Conservation (phyloP, 2,888 invertebrate genomes). For the Adela reaumurella region DNA sequence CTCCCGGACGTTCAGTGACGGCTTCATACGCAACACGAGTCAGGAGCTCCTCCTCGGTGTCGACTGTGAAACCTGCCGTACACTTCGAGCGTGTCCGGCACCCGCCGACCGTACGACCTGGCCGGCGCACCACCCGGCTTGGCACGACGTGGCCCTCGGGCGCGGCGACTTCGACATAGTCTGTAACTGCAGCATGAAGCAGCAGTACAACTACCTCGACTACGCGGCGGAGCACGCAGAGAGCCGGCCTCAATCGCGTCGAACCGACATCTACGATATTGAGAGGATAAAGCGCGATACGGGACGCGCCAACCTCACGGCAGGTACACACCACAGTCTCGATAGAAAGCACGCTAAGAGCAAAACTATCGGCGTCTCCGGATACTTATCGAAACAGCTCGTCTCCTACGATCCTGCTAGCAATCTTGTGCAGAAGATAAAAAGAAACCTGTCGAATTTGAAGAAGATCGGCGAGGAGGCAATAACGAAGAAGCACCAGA, state of each 20-base stretch:
- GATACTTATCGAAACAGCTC: slow-evolving; percentile 48
- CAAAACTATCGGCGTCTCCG: slow-evolving; percentile 45
- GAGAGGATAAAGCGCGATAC: slow-evolving; percentile 43
- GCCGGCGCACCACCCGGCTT: slow-evolving; percentile 17
- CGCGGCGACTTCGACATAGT: slow-evolving; percentile 44
- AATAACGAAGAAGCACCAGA: slow-evolving; percentile 45
- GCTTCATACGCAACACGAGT: slow-evolving; percentile 48
- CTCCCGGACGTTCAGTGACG: slow-evolving; percentile 49
- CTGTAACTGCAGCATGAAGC: slow-evolving; percentile 46
- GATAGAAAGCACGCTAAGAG: slow-evolving; percentile 47
- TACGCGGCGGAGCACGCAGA: slow-evolving; percentile 27
- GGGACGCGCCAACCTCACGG: slow-evolving; percentile 28
- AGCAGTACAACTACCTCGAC: slow-evolving; percentile 31
- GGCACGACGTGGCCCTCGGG: slow-evolving; percentile 35
- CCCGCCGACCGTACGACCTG: slow-evolving; percentile 18
- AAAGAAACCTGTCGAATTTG: slow-evolving; percentile 47
- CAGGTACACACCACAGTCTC: slow-evolving; percentile 43
- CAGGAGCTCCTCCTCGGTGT: slow-evolving; percentile 49
- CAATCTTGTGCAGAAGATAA: slow-evolving; percentile 48
- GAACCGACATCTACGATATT: slow-evolving; percentile 43
- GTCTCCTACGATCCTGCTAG: slow-evolving; percentile 48
- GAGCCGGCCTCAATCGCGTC: slow-evolving; percentile 34
- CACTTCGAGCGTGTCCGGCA: slow-evolving; percentile 26
- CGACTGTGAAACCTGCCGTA: slow-evolving; percentile 49
- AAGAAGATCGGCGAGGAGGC: slow-evolving; percentile 49